phyloP scores from a whole-genome alignment of 2,797 vertebrate genomes.

The Melanotaenia trifasciata region DNA sequence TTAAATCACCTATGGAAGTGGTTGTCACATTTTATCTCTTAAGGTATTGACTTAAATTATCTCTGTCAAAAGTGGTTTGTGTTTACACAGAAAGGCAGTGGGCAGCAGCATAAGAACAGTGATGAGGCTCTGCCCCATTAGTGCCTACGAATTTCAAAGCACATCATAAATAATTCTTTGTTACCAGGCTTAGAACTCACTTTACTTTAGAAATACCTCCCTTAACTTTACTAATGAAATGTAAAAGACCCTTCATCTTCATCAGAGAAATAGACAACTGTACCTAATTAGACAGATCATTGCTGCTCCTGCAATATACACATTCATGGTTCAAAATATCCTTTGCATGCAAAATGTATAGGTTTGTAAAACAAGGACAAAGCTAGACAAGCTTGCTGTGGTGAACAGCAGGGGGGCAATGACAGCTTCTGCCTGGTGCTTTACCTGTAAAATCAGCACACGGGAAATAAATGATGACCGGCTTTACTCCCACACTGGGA shows the following conservation, averaged over 20 bases:
- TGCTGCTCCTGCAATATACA: slow-evolving; percentile 45
- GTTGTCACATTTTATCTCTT: not conserved
- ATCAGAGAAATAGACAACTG: slow-evolving; percentile 39
- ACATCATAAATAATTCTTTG: slow-evolving; percentile 72
- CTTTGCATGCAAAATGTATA: slow-evolving; percentile 51
- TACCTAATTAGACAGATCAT: slow-evolving; percentile 11
- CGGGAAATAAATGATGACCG: slow-evolving; percentile 27
- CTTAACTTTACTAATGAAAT: slow-evolving; percentile 76
- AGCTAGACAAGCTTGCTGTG: not conserved
- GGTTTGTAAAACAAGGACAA: slow-evolving; percentile 32
- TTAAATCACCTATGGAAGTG: not conserved
- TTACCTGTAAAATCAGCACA: slow-evolving; percentile 32
- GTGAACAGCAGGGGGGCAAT: slow-evolving; percentile 29
- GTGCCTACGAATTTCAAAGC: slow-evolving; percentile 8
- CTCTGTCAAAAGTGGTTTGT: not conserved
- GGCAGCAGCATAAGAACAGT: slow-evolving; percentile 32
- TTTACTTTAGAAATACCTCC: slow-evolving; percentile 55
- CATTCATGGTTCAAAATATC: slow-evolving; percentile 55
- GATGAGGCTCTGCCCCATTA: slow-evolving; percentile 56
- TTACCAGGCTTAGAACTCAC: slow-evolving; percentile 51
- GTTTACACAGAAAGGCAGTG: not conserved
- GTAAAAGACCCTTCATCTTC: slow-evolving; percentile 42
- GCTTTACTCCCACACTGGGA: slow-evolving; percentile 22
- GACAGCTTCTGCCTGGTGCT: slow-evolving; percentile 23
- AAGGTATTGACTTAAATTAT: not conserved